phyloP scores from a whole-genome alignment of 2,797 vertebrate genomes.

The Leuciscus waleckii region DNA sequence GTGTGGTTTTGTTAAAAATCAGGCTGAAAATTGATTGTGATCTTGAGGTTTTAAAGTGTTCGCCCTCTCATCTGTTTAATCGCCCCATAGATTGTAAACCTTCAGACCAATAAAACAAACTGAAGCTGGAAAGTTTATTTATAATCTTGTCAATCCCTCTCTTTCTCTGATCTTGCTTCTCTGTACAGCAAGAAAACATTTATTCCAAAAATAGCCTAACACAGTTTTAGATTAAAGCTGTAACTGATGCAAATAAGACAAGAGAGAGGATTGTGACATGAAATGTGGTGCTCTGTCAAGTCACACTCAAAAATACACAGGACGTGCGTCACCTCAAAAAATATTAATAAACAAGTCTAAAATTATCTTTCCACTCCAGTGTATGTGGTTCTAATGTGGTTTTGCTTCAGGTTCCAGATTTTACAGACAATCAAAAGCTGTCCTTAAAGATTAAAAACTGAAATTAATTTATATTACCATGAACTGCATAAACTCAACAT shows the following conservation, averaged over 20 bases:
- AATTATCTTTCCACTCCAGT: not conserved
- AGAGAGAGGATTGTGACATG: not conserved
- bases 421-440: not conserved
- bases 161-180: not conserved
- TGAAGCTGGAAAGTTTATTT: constrained; percentile 14
- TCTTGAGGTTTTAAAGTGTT: constrained; percentile 2
- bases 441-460: not conserved
- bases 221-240: constrained; percentile 3
- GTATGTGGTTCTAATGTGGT: not conserved
- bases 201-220: constrained; percentile 26
- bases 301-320: not conserved
- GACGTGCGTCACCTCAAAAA: not conserved
- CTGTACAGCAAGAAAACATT: not conserved
- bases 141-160: not conserved
- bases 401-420: not conserved
- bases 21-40: not conserved
- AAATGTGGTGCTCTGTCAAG: not conserved
- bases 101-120: constrained; percentile 37
- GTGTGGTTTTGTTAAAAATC: not conserved
- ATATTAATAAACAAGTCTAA: not conserved
- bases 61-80: constrained; percentile 64
- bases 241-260: not conserved
- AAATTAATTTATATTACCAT: not conserved
- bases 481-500: not conserved
- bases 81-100: constrained; percentile 69